A percentile compares a stretch with the other conserved stretches of the same genome.
Evolutionary conservation across 2,113 vertebrate species (phyloP).

Genomic region (Tricholaema leucomelas): DNA sequence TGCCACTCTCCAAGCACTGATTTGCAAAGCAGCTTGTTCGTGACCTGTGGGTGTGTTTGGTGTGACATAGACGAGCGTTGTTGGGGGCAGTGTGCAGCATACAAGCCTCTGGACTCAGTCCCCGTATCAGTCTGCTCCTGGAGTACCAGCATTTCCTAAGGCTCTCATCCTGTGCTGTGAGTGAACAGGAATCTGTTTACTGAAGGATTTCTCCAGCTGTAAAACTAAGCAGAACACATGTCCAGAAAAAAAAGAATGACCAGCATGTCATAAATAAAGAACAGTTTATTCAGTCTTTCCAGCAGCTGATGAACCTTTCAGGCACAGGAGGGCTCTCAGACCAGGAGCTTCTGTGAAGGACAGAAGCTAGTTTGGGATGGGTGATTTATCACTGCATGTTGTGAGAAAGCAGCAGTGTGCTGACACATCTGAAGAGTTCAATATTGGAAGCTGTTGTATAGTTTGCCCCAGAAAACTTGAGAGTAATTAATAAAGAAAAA

Average conservation of each 20-base stretch:
- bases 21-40: not conserved
- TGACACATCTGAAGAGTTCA: not conserved
- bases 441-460: not conserved
- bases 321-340: not conserved
- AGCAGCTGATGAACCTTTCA: conserved; percentile 25
- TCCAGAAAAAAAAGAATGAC: not conserved
- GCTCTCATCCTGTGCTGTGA: not conserved
- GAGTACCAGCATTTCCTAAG: not conserved
- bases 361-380: conserved; percentile 15
- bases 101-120: not conserved
- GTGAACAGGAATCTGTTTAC: conserved; percentile 11
- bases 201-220: conserved; percentile 4
- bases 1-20: not conserved
- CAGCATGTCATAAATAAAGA: conserved; percentile 8
- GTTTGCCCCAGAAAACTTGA: not conserved
- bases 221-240: conserved; percentile 7
- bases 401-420: not conserved
- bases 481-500: not conserved
- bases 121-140: not conserved
- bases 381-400: conserved; percentile 1
- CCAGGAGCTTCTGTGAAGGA: not conserved
- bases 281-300: not conserved
- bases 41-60: not conserved
- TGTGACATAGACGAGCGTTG: not conserved
- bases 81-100: not conserved